These are phyloP conservation scores for Drosophila bocki DNA, from an alignment of 1,140 invertebrate species.

Conservation along the genomic window DNA sequence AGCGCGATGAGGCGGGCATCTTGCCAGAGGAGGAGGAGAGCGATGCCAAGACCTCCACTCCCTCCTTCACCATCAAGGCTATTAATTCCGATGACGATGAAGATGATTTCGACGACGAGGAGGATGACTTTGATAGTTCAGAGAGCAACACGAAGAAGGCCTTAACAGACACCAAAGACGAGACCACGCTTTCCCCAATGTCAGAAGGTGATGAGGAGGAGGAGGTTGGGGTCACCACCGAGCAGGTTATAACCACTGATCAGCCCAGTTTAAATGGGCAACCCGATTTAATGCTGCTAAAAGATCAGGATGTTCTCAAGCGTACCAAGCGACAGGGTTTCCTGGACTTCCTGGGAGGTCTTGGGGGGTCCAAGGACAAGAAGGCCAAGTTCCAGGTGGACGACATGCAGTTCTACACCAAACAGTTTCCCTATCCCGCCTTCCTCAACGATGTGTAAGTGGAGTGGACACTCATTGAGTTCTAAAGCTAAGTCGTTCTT, in stretches of 20 bases:
- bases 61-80: constrained; percentile 36
- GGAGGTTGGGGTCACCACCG: neutral
- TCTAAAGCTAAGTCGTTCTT: neutral
- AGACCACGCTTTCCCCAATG: neutral
- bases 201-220: too few species aligned
- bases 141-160: constrained; percentile 5
- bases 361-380: constrained; percentile 29
- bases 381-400: constrained; percentile 59
- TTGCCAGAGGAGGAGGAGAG: constrained; percentile 8
- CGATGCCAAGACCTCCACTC: neutral
- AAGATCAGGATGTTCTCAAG: constrained; percentile 8
- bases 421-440: constrained; percentile 89
- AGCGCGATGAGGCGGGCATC: constrained; percentile 56
- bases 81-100: constrained; percentile 16
- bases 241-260: neutral
- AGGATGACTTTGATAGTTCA: constrained; percentile 28
- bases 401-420: constrained; percentile 87
- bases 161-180: neutral
- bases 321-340: constrained; percentile 65
- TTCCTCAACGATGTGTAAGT: constrained; percentile 88
- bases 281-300: constrained; percentile 24
- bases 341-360: constrained; percentile 58
- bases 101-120: constrained; percentile 41
- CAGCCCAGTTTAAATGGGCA: neutral
- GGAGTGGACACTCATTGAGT: fast-evolving